Evolutionary conservation across 2,888 invertebrate species (phyloP).

Genomic region (Ariolimax columbianus): DNA sequence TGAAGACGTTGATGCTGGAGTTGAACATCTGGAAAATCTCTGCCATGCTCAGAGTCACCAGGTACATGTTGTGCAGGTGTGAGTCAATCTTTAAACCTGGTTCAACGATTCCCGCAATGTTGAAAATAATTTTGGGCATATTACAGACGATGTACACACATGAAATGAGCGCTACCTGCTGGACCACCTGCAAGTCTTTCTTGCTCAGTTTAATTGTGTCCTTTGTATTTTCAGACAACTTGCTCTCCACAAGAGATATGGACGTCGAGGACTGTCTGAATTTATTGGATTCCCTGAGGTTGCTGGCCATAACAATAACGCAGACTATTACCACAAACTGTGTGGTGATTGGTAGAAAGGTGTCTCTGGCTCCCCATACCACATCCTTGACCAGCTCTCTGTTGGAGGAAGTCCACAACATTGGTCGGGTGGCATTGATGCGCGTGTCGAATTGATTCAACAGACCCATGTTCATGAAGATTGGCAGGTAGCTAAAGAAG

Average conservation of each 20-base stretch:
- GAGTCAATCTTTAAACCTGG: conserved; percentile 14
- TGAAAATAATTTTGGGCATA: conserved; percentile 26
- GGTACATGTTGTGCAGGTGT: conserved; percentile 23
- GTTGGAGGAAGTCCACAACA: conserved; percentile 12
- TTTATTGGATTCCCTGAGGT: conserved; percentile 14
- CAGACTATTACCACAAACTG: conserved; percentile 25
- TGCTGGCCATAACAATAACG: conserved; percentile 35
- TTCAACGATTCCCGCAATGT: neutral
- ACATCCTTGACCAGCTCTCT: conserved; percentile 35
- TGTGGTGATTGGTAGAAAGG: neutral
- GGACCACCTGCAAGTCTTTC: conserved; percentile 26
- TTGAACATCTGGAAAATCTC: conserved; percentile 21
- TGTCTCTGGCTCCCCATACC: conserved; percentile 10
- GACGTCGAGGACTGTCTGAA: neutral
- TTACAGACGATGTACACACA: conserved; percentile 29
- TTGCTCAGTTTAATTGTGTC: neutral
- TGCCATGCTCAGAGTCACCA: neutral
- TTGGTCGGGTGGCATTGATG: neutral
- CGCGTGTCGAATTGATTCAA: neutral
- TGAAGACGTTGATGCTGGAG: conserved; percentile 31
- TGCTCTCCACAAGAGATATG: no score
- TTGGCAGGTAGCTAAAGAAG: conserved; percentile 1
- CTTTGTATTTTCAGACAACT: neutral
- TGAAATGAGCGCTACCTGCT: conserved; percentile 20
- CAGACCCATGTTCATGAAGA: conserved; percentile 33